Evolutionary conservation across 2,797 vertebrate genomes (phyloP), one percentile per base, ranked within the genome.

Genomic region (Danio albolineatus): DNA sequence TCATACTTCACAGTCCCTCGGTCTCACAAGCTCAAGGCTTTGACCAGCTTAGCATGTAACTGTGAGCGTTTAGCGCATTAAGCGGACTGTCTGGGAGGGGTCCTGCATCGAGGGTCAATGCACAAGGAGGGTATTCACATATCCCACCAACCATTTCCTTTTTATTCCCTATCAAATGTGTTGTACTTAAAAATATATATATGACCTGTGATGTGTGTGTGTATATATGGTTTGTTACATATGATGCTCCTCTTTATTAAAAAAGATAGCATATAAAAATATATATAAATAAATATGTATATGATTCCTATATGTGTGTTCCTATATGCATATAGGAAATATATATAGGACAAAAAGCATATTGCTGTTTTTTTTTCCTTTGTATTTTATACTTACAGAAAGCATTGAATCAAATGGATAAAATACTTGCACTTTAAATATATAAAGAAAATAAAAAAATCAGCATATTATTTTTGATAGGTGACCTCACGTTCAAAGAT

Each of bases 391-490:
- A 95, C 93, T 94, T 94, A 93, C 92, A 92, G 90, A 93, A 94
- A 94, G 92, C 92, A 94, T 93, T 94, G 92, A 94, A 94, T 94
- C 92, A 95, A 93, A 94, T 89, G 91, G 90, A 94, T 92, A 93
- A 79, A 92, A 92, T 93, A 93, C 93, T 94, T 94, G 94, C 94
- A 95, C 94, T 94, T 94, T 95, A 95, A 93, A 94, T 94, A 94
- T 94, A 94, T 93, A 93, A 94, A 92, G 92, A 92, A 92, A 90
- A 93, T 69, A 81, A 90, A 89, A 92, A 93, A 92, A 91, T 91
- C 93, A 91, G 94, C 93, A 94, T 95, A 94, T 94, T 95, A 95
- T 95, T 94, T 95, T 95, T 95, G 92, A 95, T 95, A 95, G 93
- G 92, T 82, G 93, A 94, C 93, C 92, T 94, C 93, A 94, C 93